Evolutionary conservation across 2,113 vertebrate genomes (phyloP), one percentile per base, ranked within the genome.

Genomic region (Fulmarus glacialis): DNA sequence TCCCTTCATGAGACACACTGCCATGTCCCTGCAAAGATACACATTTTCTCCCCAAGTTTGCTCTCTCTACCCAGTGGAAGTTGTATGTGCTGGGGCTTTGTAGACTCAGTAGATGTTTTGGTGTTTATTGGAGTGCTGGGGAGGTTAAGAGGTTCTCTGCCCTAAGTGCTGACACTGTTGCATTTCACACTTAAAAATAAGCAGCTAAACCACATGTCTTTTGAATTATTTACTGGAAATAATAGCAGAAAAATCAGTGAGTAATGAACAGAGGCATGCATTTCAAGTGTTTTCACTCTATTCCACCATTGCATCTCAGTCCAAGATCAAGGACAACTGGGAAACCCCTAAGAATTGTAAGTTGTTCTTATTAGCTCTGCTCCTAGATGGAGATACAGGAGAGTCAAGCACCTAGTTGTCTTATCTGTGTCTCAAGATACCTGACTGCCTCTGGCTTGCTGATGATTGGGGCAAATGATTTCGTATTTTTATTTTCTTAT

Each of bases 101-200:
- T 24, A 85, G 43, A 11, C 43, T 95, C 34, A 19, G 15, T 63
- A 82, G 53, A 40, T 86, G 62, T 80, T 94, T 56, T 55, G 64
- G 22, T 59, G 81, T 75, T 94, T 87, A 74, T 42, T 63, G 30
- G 30, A 75, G 52, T 45, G 36, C 38, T 85, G 84, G 5, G 19
- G 12, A 94, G 55, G 36, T 90, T 81, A 78, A 90, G 27, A 89
- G 13, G 8, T 87, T 91, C 15, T 9, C 36, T 75, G 29, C 48
- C 36, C 6, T 48, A 79, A 79, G 67, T 72, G 87, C 16, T 91
- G 89, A 56, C n/a, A 30, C 30, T 55, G n/a, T 7, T 72, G 19
- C 19, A 66, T 93, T 91, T 95, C 73, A 87, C 62, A n/a, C 87
- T 79, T 87, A 15, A 82, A 94, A 89, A 63, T 30, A 72, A 89